These are phyloP conservation scores for Apus apus DNA, from an alignment of 2,113 vertebrate genomes.

Conservation along the genomic window DNA sequence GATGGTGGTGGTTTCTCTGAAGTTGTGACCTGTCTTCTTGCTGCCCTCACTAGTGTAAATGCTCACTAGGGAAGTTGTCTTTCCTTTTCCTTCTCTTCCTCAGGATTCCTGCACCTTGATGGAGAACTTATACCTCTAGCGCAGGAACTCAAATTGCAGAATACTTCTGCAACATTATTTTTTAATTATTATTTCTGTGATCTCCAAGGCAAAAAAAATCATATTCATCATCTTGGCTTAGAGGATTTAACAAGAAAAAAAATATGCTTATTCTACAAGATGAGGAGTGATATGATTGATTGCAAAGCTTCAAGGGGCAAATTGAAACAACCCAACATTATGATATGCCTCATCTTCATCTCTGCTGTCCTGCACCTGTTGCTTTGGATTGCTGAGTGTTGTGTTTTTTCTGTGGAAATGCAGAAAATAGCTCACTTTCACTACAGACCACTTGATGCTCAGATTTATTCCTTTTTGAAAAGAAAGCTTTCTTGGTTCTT, in stretches of 20 bases:
- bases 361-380: not conserved
- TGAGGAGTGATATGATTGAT: not conserved
- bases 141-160: not conserved
- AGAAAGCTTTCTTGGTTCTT: not conserved
- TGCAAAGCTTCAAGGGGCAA: not conserved
- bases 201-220: not conserved
- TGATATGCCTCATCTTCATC: not conserved
- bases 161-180: not conserved
- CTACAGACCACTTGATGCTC: not conserved
- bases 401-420: not conserved
- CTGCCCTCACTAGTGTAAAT: not conserved
- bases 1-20: not conserved
- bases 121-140: accelerated
- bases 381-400: not conserved
- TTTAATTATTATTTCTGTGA: not conserved
- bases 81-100: not conserved
- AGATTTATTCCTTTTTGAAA: not conserved
- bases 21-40: not conserved
- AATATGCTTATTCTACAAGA: not conserved
- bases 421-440: not conserved
- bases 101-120: not conserved
- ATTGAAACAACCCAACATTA: too few relatives aligned
- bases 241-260: not conserved
- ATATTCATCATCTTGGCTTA: not conserved
- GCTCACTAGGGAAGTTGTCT: not conserved